phyloP scores from a whole-genome alignment of 2,888 invertebrate species.

The Limnephilus auricula region DNA sequence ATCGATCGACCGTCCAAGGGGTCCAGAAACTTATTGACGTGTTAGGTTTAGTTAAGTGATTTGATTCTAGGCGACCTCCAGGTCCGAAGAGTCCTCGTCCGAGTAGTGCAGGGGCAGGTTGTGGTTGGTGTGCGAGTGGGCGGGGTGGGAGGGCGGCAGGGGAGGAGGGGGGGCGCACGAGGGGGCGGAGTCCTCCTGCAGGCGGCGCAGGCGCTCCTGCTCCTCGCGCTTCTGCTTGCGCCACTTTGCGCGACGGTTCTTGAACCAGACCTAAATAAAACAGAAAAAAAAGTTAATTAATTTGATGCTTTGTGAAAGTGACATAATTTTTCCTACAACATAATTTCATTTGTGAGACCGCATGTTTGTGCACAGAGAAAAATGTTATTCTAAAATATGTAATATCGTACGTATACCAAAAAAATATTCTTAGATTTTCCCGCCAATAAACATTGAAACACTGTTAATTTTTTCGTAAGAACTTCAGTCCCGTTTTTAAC shows the following conservation, averaged over 20 bases:
- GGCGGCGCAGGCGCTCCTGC: constrained; percentile 87
- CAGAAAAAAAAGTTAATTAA: constrained; percentile 46
- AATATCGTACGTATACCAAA: no score
- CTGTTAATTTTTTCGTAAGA: no score
- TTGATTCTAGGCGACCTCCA: constrained; percentile 85
- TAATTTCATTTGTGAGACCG: no score
- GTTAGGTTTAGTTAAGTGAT: not conserved
- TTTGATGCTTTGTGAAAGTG: not conserved
- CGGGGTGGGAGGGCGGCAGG: constrained; percentile 62
- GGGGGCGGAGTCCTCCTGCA: constrained; percentile 83
- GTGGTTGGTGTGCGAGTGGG: constrained; percentile 66
- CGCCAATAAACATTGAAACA: no score
- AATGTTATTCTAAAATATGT: no score
- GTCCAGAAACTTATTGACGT: not conserved
- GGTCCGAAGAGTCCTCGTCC: constrained; percentile 87
- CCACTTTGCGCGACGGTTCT: constrained; percentile 97
- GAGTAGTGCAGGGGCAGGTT: constrained; percentile 75
- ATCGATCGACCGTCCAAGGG: no score
- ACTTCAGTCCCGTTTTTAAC: no score
- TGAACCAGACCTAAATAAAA: constrained; percentile 94
- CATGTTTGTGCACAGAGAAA: no score
- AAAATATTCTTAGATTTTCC: no score
- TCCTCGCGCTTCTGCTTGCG: constrained; percentile 95
- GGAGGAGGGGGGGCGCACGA: constrained; percentile 67
- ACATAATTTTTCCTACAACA: not conserved